Evolutionary conservation across 1,140 invertebrate species (phyloP), one percentile per base, ranked within the genome.

Genomic region (Cydia amplana): DNA sequence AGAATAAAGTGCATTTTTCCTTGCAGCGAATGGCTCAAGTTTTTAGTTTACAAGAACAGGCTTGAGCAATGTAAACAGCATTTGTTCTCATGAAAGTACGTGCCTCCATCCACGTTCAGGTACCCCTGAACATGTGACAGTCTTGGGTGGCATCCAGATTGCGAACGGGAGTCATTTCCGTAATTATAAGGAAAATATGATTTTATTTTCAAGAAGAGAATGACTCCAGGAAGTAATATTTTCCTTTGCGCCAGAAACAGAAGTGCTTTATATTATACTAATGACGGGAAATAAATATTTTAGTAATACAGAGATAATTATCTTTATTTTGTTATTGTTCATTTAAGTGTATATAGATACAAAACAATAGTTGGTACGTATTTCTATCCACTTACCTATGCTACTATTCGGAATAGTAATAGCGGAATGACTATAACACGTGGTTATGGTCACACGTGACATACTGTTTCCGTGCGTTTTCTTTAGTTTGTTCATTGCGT

Each of bases 21-120:
- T 20, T 78, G 75, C 43, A 72, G 23, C 7, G 14, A 23, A 60
- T 32, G 20, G 40, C 46, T 65, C 55, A 43, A 74, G 72, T 70
- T 40, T 74, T 43, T 74, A 74, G 73, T 72, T 74, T 80, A 75
- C 67, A 78, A 80, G 76, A 80, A 77, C 77, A 78, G 43, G 73
- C 75, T 73, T 75, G 46, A 51, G 49, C n/a, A 73, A 51, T 72
- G 72, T 77, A 80, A 80, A 80, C 75, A 80, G 5, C 18, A 70
- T 70, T 49, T 75, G 72, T 40, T 67, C 60, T 75, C 78, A 76
- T 32, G 70, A 73, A 65, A 46, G 75, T 80, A 81, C 80, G 80
- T 81, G 80, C 78, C 28, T 55, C 16, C 4, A 20, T 23, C 70
- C 80, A 81, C 77, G 80, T 79, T 74, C n/a, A 70, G 65, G 65